Evolutionary conservation across 2,888 invertebrate species (phyloP).

Genomic region (Orgyia antiqua): DNA sequence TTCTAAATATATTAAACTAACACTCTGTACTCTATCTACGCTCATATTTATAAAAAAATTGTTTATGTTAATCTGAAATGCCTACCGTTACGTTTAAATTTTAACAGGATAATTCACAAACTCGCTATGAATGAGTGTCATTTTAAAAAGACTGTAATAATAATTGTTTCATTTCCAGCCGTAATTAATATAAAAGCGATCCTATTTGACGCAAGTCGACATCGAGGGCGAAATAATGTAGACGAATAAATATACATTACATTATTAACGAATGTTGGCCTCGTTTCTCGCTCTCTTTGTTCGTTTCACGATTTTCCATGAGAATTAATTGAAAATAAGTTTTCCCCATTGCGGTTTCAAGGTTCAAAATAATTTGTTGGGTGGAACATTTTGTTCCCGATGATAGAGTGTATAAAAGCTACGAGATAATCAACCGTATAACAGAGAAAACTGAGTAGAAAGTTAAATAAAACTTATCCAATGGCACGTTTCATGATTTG

Average conservation of each 20-base stretch:
- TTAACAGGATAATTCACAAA: constrained; percentile 16
- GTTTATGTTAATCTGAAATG: no score
- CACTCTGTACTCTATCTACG: no score
- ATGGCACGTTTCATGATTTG: constrained; percentile 76
- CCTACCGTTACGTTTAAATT: no score
- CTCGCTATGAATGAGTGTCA: constrained; percentile 24
- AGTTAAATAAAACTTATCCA: constrained; percentile 36
- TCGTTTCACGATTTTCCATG: constrained; percentile 64
- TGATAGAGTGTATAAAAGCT: constrained; percentile 36
- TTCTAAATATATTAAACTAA: no score
- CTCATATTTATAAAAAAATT: no score
- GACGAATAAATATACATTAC: constrained; percentile 76
- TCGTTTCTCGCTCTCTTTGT: constrained; percentile 76
- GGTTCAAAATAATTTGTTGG: constrained; percentile 68
- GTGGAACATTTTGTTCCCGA: constrained; percentile 51
- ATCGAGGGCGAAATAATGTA: constrained; percentile 64
- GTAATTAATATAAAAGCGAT: constrained; percentile 50
- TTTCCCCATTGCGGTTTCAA: constrained; percentile 55
- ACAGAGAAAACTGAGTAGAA: constrained; percentile 31
- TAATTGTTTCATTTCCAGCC: constrained; percentile 31
- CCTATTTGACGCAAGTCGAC: constrained; percentile 55
- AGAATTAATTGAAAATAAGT: constrained; percentile 63
- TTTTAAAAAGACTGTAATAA: constrained; percentile 26
- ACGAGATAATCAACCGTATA: constrained; percentile 43
- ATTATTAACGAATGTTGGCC: constrained; percentile 78